Conservation (phyloP, 1,140 invertebrate genomes). For the Rhagoletis zephyria region DNA sequence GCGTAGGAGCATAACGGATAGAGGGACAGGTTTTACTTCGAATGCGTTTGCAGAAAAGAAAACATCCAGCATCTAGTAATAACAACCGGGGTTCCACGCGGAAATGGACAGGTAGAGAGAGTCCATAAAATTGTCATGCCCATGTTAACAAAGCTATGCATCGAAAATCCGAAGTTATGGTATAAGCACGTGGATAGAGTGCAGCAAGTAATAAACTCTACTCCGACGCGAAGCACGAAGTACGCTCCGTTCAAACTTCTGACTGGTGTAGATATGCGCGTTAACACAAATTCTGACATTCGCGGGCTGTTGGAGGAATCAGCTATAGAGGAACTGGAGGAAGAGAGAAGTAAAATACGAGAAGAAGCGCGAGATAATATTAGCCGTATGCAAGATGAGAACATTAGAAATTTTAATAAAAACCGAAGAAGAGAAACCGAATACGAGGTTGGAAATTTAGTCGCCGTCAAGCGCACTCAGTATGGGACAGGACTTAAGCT, state of each 20-base stretch:
- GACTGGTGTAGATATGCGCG: neutral
- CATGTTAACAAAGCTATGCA: slow-evolving; percentile 40
- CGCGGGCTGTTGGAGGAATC: neutral
- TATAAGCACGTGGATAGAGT: neutral
- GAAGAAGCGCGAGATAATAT: neutral
- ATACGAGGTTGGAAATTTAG: neutral
- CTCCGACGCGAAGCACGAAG: too few relatives aligned
- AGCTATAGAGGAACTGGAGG: too few relatives aligned
- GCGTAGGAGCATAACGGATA: neutral
- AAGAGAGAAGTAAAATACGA: neutral
- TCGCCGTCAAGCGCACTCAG: neutral
- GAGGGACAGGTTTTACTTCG: slow-evolving; percentile 22
- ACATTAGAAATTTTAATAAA: neutral
- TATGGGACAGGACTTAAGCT: neutral
- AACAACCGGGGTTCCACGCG: slow-evolving; percentile 1
- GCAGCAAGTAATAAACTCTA: slow-evolving; percentile 8
- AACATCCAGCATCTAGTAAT: slow-evolving; percentile 30
- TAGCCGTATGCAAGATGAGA: neutral
- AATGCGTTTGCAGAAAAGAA: neutral
- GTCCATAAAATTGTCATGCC: slow-evolving; percentile 1
- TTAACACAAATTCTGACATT: neutral
- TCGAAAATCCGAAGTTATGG: neutral
- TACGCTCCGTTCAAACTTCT: neutral
- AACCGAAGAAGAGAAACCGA: neutral
- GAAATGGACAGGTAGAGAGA: neutral